Base-by-base conservation (phyloP, 2,888 invertebrate genomes). In the Lissocephala sabroskyi region DNA sequence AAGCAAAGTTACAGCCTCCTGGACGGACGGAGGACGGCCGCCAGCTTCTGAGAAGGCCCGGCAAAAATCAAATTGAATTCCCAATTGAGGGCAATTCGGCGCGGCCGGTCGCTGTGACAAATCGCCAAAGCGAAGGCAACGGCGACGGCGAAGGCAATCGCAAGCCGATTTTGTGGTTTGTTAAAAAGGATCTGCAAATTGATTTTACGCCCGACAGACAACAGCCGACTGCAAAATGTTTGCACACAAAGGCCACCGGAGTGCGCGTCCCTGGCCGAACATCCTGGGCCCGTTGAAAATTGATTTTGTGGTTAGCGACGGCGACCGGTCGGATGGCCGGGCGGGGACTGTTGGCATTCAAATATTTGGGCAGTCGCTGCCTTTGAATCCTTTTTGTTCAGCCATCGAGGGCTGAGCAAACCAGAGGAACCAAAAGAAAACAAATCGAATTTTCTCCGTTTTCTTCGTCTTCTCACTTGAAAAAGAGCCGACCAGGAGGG, bases 241-340 rank as follows among this genome's bases (percentile, higher is more conserved):
- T 78, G 73, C 67, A 56, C 58, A 68, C 58, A 65, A 61, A 48
- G 13, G 54, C 29, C 49, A n/a, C 11, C 35, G 7, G 3, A 35
- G 18, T n/a, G n/a, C n/a, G n/a, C n/a, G n/a, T n/a, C n/a, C n/a
- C 59, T 65, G 60, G 55, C 50, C 42, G 52, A 49, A 42, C 50
- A 52, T 47, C 41, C 45, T 48, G 50, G 45, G 62, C 45, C 70
- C 81, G 80, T 80, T 80, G 48, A 81, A 79, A 80, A 80, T 80
- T 76, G 80, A 81, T 81, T 79, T 80, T 76, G 79, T 62, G 81
- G 80, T 67, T 58, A 62, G 49, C 58, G 62, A 76, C 62, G 65
- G 62, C 50, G 59, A 23, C 4, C 23, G 57, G 60, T 59, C 66
- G 51, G 37, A 23, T 23, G 23, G 23, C 3, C 23, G 7, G 23